Evolutionary conservation across 1,140 invertebrate genomes (phyloP), one percentile per base, ranked within the genome.

Genomic region (Drosophila burlai): DNA sequence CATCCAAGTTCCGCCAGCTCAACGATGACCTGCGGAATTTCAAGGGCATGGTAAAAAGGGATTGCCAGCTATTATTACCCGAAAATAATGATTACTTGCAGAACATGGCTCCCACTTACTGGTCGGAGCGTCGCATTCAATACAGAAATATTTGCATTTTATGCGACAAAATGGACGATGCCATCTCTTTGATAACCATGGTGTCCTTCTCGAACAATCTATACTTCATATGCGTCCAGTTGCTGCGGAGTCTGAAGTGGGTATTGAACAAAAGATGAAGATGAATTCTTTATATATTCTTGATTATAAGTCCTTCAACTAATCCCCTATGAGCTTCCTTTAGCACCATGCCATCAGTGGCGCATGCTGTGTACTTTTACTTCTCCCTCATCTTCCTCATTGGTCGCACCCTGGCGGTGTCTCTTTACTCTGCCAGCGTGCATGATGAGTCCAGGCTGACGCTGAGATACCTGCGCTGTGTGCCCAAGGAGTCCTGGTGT

Each of bases 371-470:
- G 0, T 96, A 96, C 79, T 96, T 95, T 68, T 95, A 95, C 67
- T 95, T 94, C 60, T 96, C 95, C 0, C 95, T 96, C 58, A 92
- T 94, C 0, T 96, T 95, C 76, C 92, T 96, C 4, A 93, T 96
- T 34, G 93, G 94, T 24, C 93, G 95, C 77, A 95, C 95, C 0
- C 75, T 94, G 21, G 92, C 94, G 3, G 95, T 96, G 3, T 95
- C 95, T 2, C 82, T 96, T 36, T 94, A 94, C 46, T 93, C 95
- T 8, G 95, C 96, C 36, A 93, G 94, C 34, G 94, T 96, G 4
- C 93, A 96, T 76, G 95, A 96, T 82, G 94, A 95, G 74, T 95
- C 95, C 36, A 94, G 94, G 83, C 75, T 94, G n/a, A 94, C 94
- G 0, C 78, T 95, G 52, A 93, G 94, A n/a, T 83, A 93, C 57